These are phyloP conservation scores for Anoplolepis gracilipes DNA, from an alignment of 1,140 invertebrate species.

Conservation along the genomic window DNA sequence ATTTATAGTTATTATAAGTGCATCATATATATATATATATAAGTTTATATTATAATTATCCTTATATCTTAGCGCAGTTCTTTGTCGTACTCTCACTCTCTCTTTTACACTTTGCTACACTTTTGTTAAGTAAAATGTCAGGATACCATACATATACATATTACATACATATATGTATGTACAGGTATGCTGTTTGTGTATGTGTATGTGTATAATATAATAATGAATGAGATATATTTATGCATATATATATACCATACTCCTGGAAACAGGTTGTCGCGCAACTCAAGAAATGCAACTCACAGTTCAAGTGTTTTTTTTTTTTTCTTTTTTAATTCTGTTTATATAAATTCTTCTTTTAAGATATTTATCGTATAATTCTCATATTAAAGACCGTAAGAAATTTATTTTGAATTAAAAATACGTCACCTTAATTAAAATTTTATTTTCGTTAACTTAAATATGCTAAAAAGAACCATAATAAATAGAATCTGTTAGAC, in stretches of 20 bases:
- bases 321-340: background rate
- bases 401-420: constrained; percentile 23
- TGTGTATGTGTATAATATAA: constrained; percentile 61
- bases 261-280: background rate
- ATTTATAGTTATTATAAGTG: constrained; percentile 30
- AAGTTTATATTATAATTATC: constrained; percentile 28
- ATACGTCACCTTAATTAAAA: constrained; percentile 29
- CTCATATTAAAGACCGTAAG: background rate
- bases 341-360: background rate
- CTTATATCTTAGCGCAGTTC: constrained; percentile 15
- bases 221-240: constrained; percentile 51
- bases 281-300: constrained; percentile 2
- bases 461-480: background rate
- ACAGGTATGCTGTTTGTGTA: constrained; percentile 60
- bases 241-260: constrained; percentile 30
- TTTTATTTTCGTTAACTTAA: background rate
- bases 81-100: constrained; percentile 13
- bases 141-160: constrained; percentile 50
- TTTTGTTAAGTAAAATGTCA: constrained; percentile 55
- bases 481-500: background rate
- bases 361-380: background rate
- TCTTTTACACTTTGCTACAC: constrained; percentile 11
- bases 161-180: constrained; percentile 44
- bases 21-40: background rate
- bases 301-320: background rate